phyloP scores from a whole-genome alignment of 2,888 invertebrate genomes.

The Trachelus iudaicus region DNA sequence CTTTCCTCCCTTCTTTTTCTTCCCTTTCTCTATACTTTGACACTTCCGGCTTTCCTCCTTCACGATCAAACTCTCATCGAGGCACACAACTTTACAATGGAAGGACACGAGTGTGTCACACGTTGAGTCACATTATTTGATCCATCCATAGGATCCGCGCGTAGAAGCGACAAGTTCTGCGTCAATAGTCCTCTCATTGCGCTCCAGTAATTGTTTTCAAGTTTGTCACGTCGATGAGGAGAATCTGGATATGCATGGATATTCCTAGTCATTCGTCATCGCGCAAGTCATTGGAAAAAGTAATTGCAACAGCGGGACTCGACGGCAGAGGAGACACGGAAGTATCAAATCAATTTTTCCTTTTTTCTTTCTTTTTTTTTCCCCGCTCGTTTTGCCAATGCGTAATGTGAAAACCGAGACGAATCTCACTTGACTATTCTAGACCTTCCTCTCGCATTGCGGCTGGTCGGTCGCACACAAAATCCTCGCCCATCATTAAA shows the following conservation, averaged over 20 bases:
- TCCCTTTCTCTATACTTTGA: too few relatives aligned
- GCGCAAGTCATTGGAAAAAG: constrained; percentile 51
- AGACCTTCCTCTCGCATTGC: constrained; percentile 47
- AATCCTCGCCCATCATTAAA: constrained; percentile 52
- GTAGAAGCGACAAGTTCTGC: too few relatives aligned
- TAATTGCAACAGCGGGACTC: constrained; percentile 53
- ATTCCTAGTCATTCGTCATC: neutral
- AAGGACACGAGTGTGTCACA: too few relatives aligned
- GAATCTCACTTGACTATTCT: too few relatives aligned
- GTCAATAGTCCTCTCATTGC: constrained; percentile 9
- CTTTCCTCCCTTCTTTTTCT: neutral
- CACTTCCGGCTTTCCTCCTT: neutral
- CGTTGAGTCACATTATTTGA: too few relatives aligned
- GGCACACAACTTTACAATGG: too few relatives aligned
- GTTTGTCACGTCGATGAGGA: constrained; percentile 18
- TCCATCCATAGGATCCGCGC: too few relatives aligned
- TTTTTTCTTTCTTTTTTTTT: constrained; percentile 13
- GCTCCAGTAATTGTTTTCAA: constrained; percentile 35
- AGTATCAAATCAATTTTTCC: constrained; percentile 22
- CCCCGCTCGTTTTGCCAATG: constrained; percentile 20
- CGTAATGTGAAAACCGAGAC: constrained; percentile 4
- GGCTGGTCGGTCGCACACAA: constrained; percentile 57
- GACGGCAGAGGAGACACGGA: constrained; percentile 23
- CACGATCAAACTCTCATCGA: too few relatives aligned
- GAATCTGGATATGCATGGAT: neutral